Conservation (phyloP, 2,888 invertebrate genomes). For the Leistus spinibarbis region DNA sequence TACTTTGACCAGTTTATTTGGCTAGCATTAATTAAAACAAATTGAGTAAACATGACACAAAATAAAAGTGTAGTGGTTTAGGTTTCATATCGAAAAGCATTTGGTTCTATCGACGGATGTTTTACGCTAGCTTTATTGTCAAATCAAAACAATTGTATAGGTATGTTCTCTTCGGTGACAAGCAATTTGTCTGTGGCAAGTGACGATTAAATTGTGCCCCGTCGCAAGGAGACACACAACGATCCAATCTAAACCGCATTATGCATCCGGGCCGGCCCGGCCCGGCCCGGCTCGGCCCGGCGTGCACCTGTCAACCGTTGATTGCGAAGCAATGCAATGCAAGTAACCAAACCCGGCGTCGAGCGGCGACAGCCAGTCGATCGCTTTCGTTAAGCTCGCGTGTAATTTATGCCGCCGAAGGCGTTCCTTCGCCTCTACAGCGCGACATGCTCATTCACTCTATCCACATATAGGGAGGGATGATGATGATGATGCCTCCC, state of each 20-base stretch:
- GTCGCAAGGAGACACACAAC: background rate
- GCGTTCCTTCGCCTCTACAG: conserved; percentile 2
- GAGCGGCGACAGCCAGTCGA: too few relatives aligned
- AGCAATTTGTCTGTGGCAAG: background rate
- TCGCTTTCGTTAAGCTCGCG: background rate
- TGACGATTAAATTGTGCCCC: background rate
- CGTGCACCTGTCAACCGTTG: background rate
- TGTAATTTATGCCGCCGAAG: conserved; percentile 9
- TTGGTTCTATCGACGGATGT: background rate
- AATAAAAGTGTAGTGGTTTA: too few relatives aligned
- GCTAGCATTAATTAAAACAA: too few relatives aligned
- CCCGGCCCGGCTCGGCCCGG: too few relatives aligned
- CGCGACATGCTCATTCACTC: background rate
- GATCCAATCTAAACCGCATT: background rate
- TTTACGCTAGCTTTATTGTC: background rate
- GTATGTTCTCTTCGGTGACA: background rate
- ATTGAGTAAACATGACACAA: too few relatives aligned
- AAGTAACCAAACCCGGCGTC: background rate
- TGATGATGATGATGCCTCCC: too few relatives aligned
- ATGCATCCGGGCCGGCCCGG: too few relatives aligned
- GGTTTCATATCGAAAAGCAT: background rate
- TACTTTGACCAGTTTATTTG: too few relatives aligned
- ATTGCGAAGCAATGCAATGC: background rate
- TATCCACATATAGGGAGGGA: background rate
- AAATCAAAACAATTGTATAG: background rate